Percentiles rank a stretch among this genome's conserved stretches.
These are phyloP conservation scores for Lepus townsendii DNA, from an alignment of 2,797 vertebrate species.

Conservation along the genomic window DNA sequence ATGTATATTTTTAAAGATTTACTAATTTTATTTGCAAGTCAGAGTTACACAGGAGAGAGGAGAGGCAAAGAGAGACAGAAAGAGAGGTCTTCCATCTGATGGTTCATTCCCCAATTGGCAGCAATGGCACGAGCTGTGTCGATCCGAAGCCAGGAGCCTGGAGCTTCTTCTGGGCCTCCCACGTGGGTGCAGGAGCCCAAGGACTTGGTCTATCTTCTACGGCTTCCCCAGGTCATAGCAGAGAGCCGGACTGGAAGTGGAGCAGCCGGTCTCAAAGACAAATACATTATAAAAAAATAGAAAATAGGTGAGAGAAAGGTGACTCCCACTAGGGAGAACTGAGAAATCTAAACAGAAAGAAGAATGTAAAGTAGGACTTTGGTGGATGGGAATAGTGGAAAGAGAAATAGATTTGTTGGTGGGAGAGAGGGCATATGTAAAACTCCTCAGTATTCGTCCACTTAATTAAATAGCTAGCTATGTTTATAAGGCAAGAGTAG, in stretches of 20 bases:
- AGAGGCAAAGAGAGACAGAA: too few species aligned
- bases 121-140: too few species aligned
- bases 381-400: neutral
- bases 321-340: neutral
- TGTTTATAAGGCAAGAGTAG: neutral
- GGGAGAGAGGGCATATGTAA: neutral
- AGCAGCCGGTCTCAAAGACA: neutral
- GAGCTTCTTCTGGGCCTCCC: too few species aligned
- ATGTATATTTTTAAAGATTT: neutral
- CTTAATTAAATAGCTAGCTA: neutral
- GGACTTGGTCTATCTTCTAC: too few species aligned
- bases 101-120: too few species aligned
- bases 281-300: neutral
- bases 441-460: neutral
- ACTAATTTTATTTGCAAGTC: too few species aligned
- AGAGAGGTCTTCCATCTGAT: too few species aligned
- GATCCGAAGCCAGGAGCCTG: too few species aligned
- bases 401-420: neutral
- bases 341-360: neutral
- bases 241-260: too few species aligned
- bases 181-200: too few species aligned
- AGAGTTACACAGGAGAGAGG: too few species aligned
- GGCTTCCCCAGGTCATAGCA: too few species aligned
- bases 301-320: neutral
- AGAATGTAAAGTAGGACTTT: neutral